Conservation (phyloP, 2,888 invertebrate species). For the Caenorhabditis virilis region DNA sequence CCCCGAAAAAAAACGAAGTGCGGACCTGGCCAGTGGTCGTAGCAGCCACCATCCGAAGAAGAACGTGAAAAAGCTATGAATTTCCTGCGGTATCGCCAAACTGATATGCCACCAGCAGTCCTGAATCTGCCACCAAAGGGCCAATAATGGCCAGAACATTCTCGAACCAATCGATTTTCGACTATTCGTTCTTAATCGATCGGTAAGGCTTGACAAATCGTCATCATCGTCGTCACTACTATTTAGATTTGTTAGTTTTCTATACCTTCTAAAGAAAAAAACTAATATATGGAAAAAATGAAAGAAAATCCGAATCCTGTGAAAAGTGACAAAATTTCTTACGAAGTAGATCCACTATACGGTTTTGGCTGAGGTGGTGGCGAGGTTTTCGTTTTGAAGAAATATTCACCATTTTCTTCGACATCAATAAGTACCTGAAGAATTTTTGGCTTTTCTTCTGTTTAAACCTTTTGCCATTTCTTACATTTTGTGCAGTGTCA, state of each 20-base stretch:
- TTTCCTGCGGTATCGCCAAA: slow-evolving; percentile 16
- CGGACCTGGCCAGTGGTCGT: slow-evolving; percentile 22
- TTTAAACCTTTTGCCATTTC: too few species aligned
- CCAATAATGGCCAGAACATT: slow-evolving; percentile 13
- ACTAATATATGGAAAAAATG: not conserved
- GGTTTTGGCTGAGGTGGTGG: slow-evolving; percentile 11
- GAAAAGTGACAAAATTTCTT: slow-evolving; percentile 1
- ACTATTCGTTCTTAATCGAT: not conserved
- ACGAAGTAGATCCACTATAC: slow-evolving; percentile 19
- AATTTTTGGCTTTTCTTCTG: not conserved
- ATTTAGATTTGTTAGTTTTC: too few species aligned
- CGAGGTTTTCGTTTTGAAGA: slow-evolving; percentile 8
- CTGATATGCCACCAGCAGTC: slow-evolving; percentile 25
- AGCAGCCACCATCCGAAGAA: slow-evolving; percentile 34
- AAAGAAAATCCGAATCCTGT: not conserved
- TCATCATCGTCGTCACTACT: too few species aligned
- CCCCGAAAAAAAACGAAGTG: not conserved
- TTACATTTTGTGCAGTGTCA: slow-evolving; percentile 47
- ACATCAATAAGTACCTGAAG: slow-evolving; percentile 43
- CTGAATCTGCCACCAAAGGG: slow-evolving; percentile 15
- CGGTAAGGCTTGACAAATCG: too few species aligned
- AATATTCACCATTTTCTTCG: slow-evolving; percentile 44
- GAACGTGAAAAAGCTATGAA: slow-evolving; percentile 18
- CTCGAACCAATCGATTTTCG: slow-evolving; percentile 6
- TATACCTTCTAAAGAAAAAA: not conserved